These are phyloP conservation scores for Sinopyrophorus schimmeli DNA, from an alignment of 2,888 invertebrate genomes.

Conservation along the genomic window DNA sequence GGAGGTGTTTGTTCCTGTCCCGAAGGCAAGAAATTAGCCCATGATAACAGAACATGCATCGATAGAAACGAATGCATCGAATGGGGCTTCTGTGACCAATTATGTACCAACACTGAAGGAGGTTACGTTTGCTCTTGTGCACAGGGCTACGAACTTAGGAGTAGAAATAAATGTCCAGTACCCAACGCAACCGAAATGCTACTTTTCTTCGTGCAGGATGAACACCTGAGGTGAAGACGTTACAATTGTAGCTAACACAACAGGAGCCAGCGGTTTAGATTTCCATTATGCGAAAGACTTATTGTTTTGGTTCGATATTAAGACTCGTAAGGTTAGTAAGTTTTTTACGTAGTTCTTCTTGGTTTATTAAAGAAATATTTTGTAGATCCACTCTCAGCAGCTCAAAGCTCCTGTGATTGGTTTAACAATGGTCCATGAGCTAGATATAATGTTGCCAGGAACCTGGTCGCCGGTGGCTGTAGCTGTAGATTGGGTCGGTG, in stretches of 20 bases:
- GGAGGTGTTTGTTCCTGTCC: constrained; percentile 92
- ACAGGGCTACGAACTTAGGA: constrained; percentile 57
- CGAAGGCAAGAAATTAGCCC: constrained; percentile 78
- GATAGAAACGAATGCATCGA: constrained; percentile 91
- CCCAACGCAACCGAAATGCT: constrained; percentile 62
- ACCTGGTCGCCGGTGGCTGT: constrained; percentile 89
- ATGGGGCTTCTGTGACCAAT: constrained; percentile 95
- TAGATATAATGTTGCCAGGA: constrained; percentile 75
- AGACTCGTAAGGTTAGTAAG: constrained; percentile 73
- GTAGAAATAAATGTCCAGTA: constrained; percentile 67
- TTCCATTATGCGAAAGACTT: constrained; percentile 77
- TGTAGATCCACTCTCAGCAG: constrained; percentile 65
- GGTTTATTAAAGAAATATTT: constrained; percentile 60
- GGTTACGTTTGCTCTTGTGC: constrained; percentile 85
- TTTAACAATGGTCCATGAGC: constrained; percentile 56
- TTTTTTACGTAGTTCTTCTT: too few relatives aligned
- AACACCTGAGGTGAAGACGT: constrained; percentile 67
- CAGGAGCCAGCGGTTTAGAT: constrained; percentile 84
- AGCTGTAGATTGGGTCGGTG: constrained; percentile 96
- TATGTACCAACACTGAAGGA: constrained; percentile 86
- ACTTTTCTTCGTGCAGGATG: constrained; percentile 73
- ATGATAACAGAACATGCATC: constrained; percentile 83
- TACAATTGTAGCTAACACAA: constrained; percentile 74
- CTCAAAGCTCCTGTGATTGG: constrained; percentile 56
- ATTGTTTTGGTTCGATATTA: constrained; percentile 88